phyloP scores from a whole-genome alignment of 1,140 invertebrate species.

The honey bee (Apis mellifera) region Amel_HAv3.1 CM009934.2:6231001-6231500 shows the following conservation, averaged over 20 bases:
- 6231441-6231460: not conserved
- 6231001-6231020: not conserved
- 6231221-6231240: conserved; percentile 78
- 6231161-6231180: not conserved
- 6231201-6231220: conserved; percentile 75
- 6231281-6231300: conserved; percentile 64
- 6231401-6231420: conserved; percentile 39
- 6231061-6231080: conserved; percentile 12
- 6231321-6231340: conserved; percentile 20
- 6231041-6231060: conserved; percentile 23
- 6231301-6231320: conserved; percentile 53
- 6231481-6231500: conserved; percentile 12
- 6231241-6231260: conserved; percentile 80
- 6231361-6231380: conserved; percentile 35
- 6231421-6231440: conserved; percentile 20
- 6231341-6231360: conserved; percentile 17
- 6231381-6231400: conserved; percentile 27
- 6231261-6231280: conserved; percentile 67
- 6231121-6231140: not conserved
- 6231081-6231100: not conserved
- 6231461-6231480: not conserved
- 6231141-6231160: not conserved
- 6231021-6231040: not conserved
- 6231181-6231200: conserved; percentile 49
- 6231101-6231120: not conserved